These are phyloP conservation scores for Thumatha senex DNA, from an alignment of 2,888 invertebrate genomes.

Conservation along the genomic window DNA sequence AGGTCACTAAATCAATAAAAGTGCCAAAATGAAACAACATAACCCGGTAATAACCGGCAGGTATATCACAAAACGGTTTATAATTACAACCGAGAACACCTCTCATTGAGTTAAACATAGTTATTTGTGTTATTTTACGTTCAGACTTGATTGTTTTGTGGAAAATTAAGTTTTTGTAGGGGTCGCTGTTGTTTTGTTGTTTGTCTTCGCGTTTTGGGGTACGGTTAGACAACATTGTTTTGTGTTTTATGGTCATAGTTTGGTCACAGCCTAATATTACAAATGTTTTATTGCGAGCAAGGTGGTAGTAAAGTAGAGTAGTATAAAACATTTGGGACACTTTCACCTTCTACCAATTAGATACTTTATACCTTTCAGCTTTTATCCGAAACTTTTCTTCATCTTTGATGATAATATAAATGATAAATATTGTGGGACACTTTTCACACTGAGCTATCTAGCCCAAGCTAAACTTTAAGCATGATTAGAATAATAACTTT, in stretches of 20 bases:
- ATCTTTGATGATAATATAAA: too few species aligned
- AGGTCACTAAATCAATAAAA: conserved; percentile 32
- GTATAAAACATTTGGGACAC: too few species aligned
- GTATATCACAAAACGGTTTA: conserved; percentile 62
- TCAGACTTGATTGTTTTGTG: conserved; percentile 27
- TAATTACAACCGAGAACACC: conserved; percentile 49
- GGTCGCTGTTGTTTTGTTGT: neutral
- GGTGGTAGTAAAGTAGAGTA: too few species aligned
- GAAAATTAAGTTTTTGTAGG: conserved; percentile 15
- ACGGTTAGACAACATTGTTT: neutral
- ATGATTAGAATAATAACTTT: too few species aligned
- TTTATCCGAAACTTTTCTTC: too few species aligned
- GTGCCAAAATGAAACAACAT: conserved; percentile 27
- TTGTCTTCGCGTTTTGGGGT: neutral
- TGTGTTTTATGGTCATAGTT: neutral
- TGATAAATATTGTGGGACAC: too few species aligned
- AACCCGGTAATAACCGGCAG: conserved; percentile 19
- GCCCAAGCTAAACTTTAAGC: too few species aligned
- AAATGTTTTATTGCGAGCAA: neutral
- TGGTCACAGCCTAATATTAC: too few species aligned
- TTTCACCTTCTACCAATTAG: too few species aligned
- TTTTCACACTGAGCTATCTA: too few species aligned
- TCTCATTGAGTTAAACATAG: conserved; percentile 54
- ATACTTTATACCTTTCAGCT: too few species aligned
- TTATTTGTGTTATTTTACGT: conserved; percentile 52